These are phyloP conservation scores for Xestia ashworthii DNA, from an alignment of 2,888 invertebrate species.

Conservation along the genomic window DNA sequence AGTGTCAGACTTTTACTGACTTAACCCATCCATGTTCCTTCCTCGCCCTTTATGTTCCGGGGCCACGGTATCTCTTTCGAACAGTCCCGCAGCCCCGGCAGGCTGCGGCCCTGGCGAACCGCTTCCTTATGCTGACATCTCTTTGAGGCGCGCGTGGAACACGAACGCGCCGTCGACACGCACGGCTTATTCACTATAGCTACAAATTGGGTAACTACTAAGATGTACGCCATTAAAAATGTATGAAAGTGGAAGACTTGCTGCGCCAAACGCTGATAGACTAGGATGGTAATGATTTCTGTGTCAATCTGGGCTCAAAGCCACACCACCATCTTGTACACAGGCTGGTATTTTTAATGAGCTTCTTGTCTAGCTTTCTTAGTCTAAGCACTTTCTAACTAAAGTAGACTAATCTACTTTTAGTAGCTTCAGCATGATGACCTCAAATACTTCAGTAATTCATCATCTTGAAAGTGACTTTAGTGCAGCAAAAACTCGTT, in stretches of 20 bases:
- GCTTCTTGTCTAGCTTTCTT: not conserved
- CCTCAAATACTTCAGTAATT: constrained; percentile 1
- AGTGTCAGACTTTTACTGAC: too few species aligned
- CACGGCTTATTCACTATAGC: too few species aligned
- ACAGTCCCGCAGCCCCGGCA: too few species aligned
- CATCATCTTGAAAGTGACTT: constrained; percentile 4
- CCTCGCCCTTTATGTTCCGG: too few species aligned
- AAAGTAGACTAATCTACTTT: constrained; percentile 18
- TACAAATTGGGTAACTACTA: too few species aligned
- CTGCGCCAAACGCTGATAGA: not conserved
- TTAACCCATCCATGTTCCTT: too few species aligned
- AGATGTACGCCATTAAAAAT: too few species aligned
- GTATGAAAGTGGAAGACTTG: not conserved
- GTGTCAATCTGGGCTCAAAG: not conserved
- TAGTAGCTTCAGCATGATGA: not conserved
- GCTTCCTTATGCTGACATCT: too few species aligned
- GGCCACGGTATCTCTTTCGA: too few species aligned
- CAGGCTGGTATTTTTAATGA: not conserved
- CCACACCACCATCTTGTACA: not conserved
- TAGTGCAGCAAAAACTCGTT: constrained; percentile 21
- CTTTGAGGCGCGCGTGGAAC: too few species aligned
- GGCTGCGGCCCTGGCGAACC: too few species aligned
- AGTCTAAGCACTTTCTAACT: constrained; percentile 4
- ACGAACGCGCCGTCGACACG: too few species aligned
- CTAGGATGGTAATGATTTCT: not conserved